Evolutionary conservation across 2,113 vertebrate genomes (phyloP).

Genomic region (Crotalus helleri): DNA sequence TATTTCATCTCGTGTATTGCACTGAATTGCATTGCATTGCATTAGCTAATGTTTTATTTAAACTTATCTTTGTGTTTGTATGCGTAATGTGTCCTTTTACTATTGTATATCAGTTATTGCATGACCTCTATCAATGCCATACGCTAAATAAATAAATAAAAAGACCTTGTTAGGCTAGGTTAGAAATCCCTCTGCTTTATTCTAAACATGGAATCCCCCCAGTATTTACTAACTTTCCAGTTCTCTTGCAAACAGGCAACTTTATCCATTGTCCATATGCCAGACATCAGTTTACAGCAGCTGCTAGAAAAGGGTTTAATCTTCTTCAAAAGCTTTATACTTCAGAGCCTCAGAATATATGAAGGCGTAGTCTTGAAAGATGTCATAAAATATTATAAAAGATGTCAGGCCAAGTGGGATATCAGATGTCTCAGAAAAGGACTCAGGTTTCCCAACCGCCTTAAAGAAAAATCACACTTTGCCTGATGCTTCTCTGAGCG

Average conservation of each 20-base stretch:
- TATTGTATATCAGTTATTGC: no score
- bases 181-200: not conserved
- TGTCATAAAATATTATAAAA: constrained; percentile 48
- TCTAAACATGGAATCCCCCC: not conserved
- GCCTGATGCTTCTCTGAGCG: constrained; percentile 43
- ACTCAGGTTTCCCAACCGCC: constrained; percentile 31
- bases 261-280: constrained; percentile 31
- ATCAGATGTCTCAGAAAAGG: constrained; percentile 37
- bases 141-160: no score
- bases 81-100: no score
- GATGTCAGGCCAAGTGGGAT: constrained; percentile 41
- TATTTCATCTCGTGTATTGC: no score
- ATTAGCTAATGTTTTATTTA: no score
- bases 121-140: no score
- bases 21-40: no score
- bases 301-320: constrained; percentile 43
- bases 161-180: no score
- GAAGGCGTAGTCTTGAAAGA: constrained; percentile 36
- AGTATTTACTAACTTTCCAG: constrained; percentile 26
- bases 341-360: constrained; percentile 19
- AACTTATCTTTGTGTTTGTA: no score
- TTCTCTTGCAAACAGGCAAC: constrained; percentile 33
- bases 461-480: constrained; percentile 40
- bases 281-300: constrained; percentile 33
- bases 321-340: constrained; percentile 47